Evolutionary conservation across 2,113 vertebrate genomes (phyloP), one percentile per base, ranked within the genome.

Genomic region (Nannobrachium achirus): DNA sequence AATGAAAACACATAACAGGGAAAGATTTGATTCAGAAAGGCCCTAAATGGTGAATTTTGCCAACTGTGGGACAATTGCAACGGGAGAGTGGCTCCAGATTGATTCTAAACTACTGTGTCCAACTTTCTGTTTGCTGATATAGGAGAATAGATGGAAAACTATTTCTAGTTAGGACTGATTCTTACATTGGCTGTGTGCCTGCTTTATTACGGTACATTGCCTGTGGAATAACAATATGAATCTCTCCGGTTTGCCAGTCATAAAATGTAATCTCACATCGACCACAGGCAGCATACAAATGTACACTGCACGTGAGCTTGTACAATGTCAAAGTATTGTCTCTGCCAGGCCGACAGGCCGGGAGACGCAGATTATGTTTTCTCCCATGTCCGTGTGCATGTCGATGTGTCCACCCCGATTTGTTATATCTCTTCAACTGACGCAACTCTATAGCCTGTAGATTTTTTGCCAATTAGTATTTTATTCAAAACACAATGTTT

Each of bases 61-160:
- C 44, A 59, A 46, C 42, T 46, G 41, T 38, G 40, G 19, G 38
- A 67, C 53, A 10, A 46, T 6, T 59, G 16, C 19, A 41, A 59
- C 10, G 38, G 20, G 7, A 20, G 45, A 20, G 50, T 40, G 42
- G 25, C 59, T 20, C 58, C 45, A 58, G 46, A 69, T 41, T 38
- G 49, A 66, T 62, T 57, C 48, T 60, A 56, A 64, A 46, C 41
- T 33, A 66, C 64, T 63, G 38, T 63, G 59, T 59, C 48, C 49
- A 19, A 44, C 14, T 25, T 56, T 56, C 6, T 33, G 25, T 33
- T 33, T 33, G 25, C 25, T 33, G 25, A 33, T 49, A 63, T 67
- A 55, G 41, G 66, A 49, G n/a, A 56, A 62, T 67, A 52, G 66
- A 75, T 63, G 51, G 38, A 9, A 45, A 38, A 53, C 19, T 14